phyloP scores from a whole-genome alignment of 2,797 vertebrate species.

The Periparus ater region DNA sequence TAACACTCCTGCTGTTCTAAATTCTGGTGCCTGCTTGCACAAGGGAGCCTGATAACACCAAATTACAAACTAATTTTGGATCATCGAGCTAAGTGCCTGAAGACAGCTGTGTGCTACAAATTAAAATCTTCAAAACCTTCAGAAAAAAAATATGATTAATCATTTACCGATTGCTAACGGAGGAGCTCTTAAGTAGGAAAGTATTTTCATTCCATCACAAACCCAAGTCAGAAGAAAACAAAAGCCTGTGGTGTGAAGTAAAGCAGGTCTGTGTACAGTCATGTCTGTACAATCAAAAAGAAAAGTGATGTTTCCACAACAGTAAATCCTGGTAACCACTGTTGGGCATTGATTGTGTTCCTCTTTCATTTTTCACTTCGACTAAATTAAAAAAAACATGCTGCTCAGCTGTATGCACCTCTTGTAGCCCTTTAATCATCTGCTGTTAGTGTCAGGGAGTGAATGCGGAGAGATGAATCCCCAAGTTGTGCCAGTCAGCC shows the following conservation, averaged over 20 bases:
- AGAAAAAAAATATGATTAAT: slow-evolving; percentile 34
- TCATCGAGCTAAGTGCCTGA: slow-evolving; percentile 24
- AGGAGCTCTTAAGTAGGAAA: not conserved
- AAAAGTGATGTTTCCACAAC: slow-evolving; percentile 24
- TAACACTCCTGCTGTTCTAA: not conserved
- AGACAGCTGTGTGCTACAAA: slow-evolving; percentile 37
- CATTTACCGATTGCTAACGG: not conserved
- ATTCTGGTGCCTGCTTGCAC: slow-evolving; percentile 12
- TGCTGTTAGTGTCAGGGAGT: not conserved
- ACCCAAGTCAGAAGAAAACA: not conserved
- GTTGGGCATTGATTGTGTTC: not conserved
- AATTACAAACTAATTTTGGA: slow-evolving; percentile 62
- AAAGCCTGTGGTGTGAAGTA: not conserved
- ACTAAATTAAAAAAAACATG: not conserved
- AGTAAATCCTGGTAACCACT: slow-evolving; percentile 11
- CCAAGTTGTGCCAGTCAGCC: not conserved
- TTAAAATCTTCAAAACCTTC: slow-evolving; percentile 53
- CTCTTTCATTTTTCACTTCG: slow-evolving; percentile 1
- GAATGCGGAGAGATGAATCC: not conserved
- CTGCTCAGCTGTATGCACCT: not conserved
- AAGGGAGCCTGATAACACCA: slow-evolving; percentile 43
- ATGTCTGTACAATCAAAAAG: not conserved
- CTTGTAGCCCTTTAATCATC: not conserved
- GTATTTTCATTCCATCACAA: slow-evolving; percentile 33
- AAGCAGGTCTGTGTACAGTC: not conserved